A percentile compares a stretch with the other conserved stretches of the same genome.
These are phyloP conservation scores for Agonopterix alstromeriana DNA, from an alignment of 2,888 invertebrate genomes.

Conservation along the genomic window DNA sequence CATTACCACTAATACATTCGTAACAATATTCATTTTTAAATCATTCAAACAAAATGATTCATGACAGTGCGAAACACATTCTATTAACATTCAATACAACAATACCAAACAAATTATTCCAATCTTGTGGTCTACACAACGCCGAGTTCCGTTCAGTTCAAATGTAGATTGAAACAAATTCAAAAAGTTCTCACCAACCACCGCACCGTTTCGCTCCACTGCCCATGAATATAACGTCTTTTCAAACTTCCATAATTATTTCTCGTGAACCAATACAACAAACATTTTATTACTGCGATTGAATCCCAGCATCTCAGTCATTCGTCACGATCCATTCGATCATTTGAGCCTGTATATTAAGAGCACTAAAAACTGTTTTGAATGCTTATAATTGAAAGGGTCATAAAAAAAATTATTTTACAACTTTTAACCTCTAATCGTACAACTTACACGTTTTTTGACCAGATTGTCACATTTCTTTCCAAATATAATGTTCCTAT, in stretches of 20 bases:
- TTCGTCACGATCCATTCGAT: conserved; percentile 61
- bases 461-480: no score
- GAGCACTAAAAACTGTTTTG: conserved; percentile 45
- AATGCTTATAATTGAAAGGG: conserved; percentile 32
- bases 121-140: conserved; percentile 49
- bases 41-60: no score
- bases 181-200: conserved; percentile 50
- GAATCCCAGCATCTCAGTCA: conserved; percentile 35
- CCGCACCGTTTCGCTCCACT: conserved; percentile 58
- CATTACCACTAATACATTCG: no score
- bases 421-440: no score
- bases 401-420: no score
- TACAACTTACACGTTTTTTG: no score
- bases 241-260: conserved; percentile 61
- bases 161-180: conserved; percentile 61
- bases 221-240: conserved; percentile 55
- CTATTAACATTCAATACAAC: background rate
- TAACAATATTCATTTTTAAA: no score
- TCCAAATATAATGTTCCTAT: no score
- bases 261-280: conserved; percentile 66
- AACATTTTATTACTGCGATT: conserved; percentile 16
- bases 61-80: no score
- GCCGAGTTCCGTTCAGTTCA: conserved; percentile 52
- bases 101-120: conserved; percentile 8
- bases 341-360: conserved; percentile 43